Conservation (phyloP, 2,888 invertebrate species). For the Tethea ocularis region DNA sequence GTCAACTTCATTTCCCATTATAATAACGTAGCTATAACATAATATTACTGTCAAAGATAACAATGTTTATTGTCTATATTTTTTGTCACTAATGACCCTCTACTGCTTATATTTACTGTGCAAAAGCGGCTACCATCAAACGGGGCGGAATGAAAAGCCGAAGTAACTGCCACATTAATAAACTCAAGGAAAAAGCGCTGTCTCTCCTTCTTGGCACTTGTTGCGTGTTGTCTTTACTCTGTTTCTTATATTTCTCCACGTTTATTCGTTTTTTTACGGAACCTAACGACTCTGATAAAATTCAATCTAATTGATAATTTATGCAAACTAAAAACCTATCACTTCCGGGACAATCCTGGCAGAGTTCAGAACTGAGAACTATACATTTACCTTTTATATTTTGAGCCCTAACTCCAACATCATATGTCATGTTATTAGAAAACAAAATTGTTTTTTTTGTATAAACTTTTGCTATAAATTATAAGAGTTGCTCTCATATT, state of each 20-base stretch:
- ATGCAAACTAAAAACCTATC: no score
- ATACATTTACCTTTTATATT: no score
- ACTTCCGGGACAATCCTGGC: no score
- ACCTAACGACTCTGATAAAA: no score
- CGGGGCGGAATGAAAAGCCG: slow-evolving; percentile 31
- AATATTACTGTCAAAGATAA: background rate
- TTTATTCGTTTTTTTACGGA: no score
- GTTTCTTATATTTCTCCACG: slow-evolving; percentile 40
- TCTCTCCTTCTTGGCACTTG: slow-evolving; percentile 58
- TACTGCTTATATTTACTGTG: slow-evolving; percentile 27
- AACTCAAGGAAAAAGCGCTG: slow-evolving; percentile 43
- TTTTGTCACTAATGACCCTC: slow-evolving; percentile 20
- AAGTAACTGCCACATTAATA: slow-evolving; percentile 51
- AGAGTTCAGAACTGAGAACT: no score
- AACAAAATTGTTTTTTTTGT: no score
- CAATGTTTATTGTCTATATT: slow-evolving; percentile 18
- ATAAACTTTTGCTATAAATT: no score
- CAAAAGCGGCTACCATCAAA: slow-evolving; percentile 26
- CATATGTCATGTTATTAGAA: no score
- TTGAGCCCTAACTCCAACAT: no score
- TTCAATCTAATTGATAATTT: no score
- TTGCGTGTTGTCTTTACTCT: slow-evolving; percentile 49
- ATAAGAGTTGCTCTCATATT: no score
- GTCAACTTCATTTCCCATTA: background rate
- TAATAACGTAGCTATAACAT: background rate